Percentiles rank a stretch among this genome's conserved stretches.
Conservation (phyloP, 2,888 invertebrate genomes). For the Drosophila planitibia region DNA sequence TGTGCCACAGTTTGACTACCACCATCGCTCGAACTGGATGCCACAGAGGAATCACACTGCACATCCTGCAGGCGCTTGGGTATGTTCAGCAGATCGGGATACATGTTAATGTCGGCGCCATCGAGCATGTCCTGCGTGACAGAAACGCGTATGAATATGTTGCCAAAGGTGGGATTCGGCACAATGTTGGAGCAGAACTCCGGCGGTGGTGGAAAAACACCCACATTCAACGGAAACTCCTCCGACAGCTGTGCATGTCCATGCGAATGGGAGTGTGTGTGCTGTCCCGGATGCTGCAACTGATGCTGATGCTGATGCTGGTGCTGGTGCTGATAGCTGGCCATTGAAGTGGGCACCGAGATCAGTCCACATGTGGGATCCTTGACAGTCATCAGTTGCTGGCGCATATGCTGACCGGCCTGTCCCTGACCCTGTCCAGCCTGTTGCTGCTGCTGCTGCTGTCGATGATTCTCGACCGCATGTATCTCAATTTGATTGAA, state of each 20-base stretch:
- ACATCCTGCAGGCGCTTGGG: conserved; percentile 86
- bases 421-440: conserved; percentile 51
- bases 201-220: conserved; percentile 87
- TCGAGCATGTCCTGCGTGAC: conserved; percentile 89
- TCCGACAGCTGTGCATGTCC: conserved; percentile 80
- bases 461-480: conserved; percentile 86
- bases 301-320: conserved; percentile 38
- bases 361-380: conserved; percentile 83
- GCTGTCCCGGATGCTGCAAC: conserved; percentile 42
- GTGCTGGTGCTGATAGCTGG: conserved; percentile 51
- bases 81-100: conserved; percentile 92
- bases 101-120: conserved; percentile 89
- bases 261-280: conserved; percentile 63
- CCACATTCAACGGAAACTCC: conserved; percentile 86
- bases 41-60: conserved; percentile 43
- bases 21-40: conserved; percentile 53
- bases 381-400: conserved; percentile 80
- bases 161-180: conserved; percentile 86
- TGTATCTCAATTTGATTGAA: conserved; percentile 88
- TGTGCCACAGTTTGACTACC: conserved; percentile 59
- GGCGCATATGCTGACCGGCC: conserved; percentile 62
- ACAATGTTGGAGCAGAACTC: conserved; percentile 87
- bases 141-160: conserved; percentile 94
- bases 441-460: conserved; percentile 58
- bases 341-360: conserved; percentile 80